Evolutionary conservation across 2,888 invertebrate genomes (phyloP), one percentile per base, ranked within the genome.

Genomic region (Xanthorhoe designata): DNA sequence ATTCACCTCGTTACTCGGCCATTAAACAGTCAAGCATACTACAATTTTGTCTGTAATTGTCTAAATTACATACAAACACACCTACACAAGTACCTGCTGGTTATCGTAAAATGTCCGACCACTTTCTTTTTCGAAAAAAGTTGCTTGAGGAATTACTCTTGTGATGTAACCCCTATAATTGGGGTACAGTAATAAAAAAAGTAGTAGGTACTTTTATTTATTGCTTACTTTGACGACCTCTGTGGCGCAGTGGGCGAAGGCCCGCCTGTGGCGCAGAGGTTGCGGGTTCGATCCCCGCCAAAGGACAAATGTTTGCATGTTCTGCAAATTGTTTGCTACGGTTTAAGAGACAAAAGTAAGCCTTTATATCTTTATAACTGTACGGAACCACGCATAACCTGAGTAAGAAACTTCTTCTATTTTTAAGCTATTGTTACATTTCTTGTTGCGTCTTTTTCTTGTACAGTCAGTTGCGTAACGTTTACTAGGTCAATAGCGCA

Each of bases 401-500:
- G 5, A 13, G 0, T 15, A 8, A 24, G 8, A 1, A 10, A 0
- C 49, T 6, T 58, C 71, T 72, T 61, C 74, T 74, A 74, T 73
- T 74, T 77, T 52, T 18, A 29, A 7, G 38, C 56, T 50, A 61
- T 67, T 68, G 38, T 62, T 64, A 60, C 61, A 51, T 58, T 74
- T 76, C 35, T 69, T 62, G 10, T 74, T 72, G 71, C 24, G 4
- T n/a, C n/a, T n/a, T n/a, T n/a, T n/a, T n/a, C n/a, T n/a, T n/a
- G n/a, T n/a, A n/a, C n/a, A n/a, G 68, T 69, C 61, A 19, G 63
- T 83, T 80, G 75, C 69, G 75, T 79, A 80, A 83, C 54, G 47
- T 59, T 75, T 73, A 74, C 75, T 85, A 68, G 85, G 85, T 85
- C 84, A 84, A 77, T 81, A 82, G 64, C 52, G 56, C 56, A 8